Base-by-base conservation (phyloP, 2,888 invertebrate genomes). In the Pyralis farinalis region DNA sequence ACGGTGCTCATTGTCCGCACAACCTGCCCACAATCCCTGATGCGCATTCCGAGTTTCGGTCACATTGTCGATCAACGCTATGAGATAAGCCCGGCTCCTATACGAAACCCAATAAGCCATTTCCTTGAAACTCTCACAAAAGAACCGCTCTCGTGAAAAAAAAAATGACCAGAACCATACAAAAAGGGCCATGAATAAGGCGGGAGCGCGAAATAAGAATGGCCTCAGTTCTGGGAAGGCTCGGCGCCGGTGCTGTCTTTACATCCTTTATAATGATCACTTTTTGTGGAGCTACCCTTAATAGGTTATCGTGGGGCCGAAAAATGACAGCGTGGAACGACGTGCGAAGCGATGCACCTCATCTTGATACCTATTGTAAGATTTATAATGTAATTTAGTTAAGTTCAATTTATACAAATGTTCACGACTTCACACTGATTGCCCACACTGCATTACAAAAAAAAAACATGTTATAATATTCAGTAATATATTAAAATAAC, bases 171-270 rank as follows among this genome's bases (percentile, higher is more conserved):
- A 74, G 81, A 80, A 68, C 65, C 58, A 54, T 61, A 74, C 72
- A 79, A 84, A 86, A 86, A 51, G 78, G 69, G 53, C 66, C 59
- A 68, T 83, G 82, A 87, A 87, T 84, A 87, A 80, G 78, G 82
- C 83, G 78, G 82, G 84, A 82, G 81, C 83, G 82, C 86, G 73
- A 86, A 86, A 86, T 84, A 84, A 87, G 86, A 88, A 87, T 87
- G 82, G 85, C 60, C 69, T 61, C 75, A 72, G 66, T 87, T 87
- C 87, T 83, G 80, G 74, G 87, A 88, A 87, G 86, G 82, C 65
- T 69, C 84, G 82, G 78, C 82, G 84, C 84, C 83, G 84, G 73
- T 74, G 79, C 74, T 78, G 78, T 78, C 84, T 83, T 83, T 82
- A 81, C 73, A 82, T 82, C 77, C 74, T 82, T 84, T 83, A 77